Base-by-base conservation (phyloP, 2,888 invertebrate genomes). In the Phlogophora meticulosa region DNA sequence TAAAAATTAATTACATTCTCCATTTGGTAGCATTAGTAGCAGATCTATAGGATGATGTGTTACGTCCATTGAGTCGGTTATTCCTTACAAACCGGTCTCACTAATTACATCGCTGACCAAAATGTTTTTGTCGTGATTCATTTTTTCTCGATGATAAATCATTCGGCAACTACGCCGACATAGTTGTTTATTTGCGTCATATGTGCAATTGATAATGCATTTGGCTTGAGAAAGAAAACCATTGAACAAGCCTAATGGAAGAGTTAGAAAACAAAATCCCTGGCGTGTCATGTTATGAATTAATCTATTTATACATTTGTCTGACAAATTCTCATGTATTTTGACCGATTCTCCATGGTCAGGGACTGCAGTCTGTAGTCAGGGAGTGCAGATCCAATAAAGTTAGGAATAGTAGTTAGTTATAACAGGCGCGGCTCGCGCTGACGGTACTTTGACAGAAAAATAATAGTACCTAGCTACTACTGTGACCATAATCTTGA, bases 61-160 rank as follows among this genome's bases (percentile, higher is more conserved):
- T 76, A 68, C 70, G 76, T 75, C 58, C 79, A 79, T 57, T 10
- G 20, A 61, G 7, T 75, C 42, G 68, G 48, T 66, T 46, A 55
- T 57, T 46, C 69, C 48, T 7, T 34, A 32, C 2, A 69, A 76
- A 76, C 76, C 76, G 76, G 80, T 76, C 15, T 32, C 59, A 9
- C 24, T 63, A 80, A 80, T 75, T 46, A 66, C 49, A 51, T 40
- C 15, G 34, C 20, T 22, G 34, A 58, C 32, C 48, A 34, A 59
- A 68, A 59, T 43, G 38, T 68, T 79, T 61, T 43, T 53, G 24
- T 42, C 22, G 43, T 59, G 58, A 59, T 46, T 67, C 49, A 73
- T 58, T 68, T 58, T 55, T 43, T 61, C 46, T 59, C 5, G 10
- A 46, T 38, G 13, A 46, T 42, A 13, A 48, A 43, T 36, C 24